Evolutionary conservation across 2,888 invertebrate genomes (phyloP).

Genomic region (Onchidella celtica): DNA sequence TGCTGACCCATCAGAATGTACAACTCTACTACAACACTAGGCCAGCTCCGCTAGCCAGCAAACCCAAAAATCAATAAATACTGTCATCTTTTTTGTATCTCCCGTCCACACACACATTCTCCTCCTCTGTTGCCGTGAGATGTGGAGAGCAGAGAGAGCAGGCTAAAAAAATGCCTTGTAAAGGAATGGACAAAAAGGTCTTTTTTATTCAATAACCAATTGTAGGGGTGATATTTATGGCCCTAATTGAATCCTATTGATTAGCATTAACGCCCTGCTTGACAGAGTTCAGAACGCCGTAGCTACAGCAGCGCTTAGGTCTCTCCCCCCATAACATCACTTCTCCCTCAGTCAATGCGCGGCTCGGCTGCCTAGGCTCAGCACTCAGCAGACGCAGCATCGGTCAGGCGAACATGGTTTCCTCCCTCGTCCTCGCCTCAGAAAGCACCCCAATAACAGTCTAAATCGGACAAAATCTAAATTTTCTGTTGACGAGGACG

Average conservation of each 20-base stretch:
- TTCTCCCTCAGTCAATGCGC: slow-evolving; percentile 25
- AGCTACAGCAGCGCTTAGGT: slow-evolving; percentile 9
- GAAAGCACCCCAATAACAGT: not conserved
- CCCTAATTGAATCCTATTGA: slow-evolving; percentile 15
- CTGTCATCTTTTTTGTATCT: slow-evolving; percentile 12
- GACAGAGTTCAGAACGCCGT: not conserved
- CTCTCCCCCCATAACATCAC: not conserved
- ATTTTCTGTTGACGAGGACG: not conserved
- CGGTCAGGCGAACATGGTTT: slow-evolving; percentile 1
- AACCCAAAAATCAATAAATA: slow-evolving; percentile 43
- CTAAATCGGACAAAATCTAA: not conserved
- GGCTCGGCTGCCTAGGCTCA: slow-evolving; percentile 28
- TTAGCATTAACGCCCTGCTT: not conserved
- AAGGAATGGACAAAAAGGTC: too few species aligned
- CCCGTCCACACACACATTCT: slow-evolving; percentile 23
- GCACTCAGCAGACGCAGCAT: slow-evolving; percentile 18
- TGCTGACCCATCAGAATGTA: slow-evolving; percentile 8
- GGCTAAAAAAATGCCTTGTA: too few species aligned
- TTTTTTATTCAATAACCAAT: too few species aligned
- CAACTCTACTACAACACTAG: slow-evolving; percentile 28
- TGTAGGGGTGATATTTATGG: not conserved
- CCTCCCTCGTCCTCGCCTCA: not conserved
- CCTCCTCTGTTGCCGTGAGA: not conserved
- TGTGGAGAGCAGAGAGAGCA: not conserved
- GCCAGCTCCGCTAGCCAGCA: slow-evolving; percentile 38